Conservation (phyloP, 2,888 invertebrate species). For the Drosophila melanosoma region DNA sequence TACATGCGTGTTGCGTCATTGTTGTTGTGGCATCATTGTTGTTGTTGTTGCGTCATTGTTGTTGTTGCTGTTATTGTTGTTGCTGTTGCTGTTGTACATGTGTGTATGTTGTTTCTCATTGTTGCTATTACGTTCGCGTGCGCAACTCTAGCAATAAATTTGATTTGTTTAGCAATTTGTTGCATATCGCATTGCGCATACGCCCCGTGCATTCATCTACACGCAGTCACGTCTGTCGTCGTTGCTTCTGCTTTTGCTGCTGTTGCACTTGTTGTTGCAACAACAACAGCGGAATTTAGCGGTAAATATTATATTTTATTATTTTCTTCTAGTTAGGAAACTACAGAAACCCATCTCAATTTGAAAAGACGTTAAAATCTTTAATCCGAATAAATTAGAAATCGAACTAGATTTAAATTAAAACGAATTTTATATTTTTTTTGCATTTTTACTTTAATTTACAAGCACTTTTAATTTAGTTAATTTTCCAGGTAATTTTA, state of each 20-base stretch:
- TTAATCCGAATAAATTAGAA: background rate
- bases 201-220: slow-evolving; percentile 76
- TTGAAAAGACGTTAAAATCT: background rate
- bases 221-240: slow-evolving; percentile 62
- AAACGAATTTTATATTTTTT: background rate
- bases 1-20: slow-evolving; percentile 61
- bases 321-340: background rate
- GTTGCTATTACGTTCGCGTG: slow-evolving; percentile 37
- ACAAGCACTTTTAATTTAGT: background rate
- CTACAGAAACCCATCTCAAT: too few species aligned
- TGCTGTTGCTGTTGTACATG: slow-evolving; percentile 2
- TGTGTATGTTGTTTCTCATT: background rate
- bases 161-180: slow-evolving; percentile 80
- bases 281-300: background rate
- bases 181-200: slow-evolving; percentile 81
- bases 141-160: slow-evolving; percentile 71
- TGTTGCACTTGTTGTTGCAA: slow-evolving; percentile 1
- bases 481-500: background rate
- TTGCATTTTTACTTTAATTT: background rate
- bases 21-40: slow-evolving; percentile 11
- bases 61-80: background rate
- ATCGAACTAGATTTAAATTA: background rate
- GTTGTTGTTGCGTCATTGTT: slow-evolving; percentile 3
- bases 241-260: slow-evolving; percentile 11
- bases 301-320: background rate